Conservation (phyloP, 2,888 invertebrate species). For the Fragum whitleyi region DNA sequence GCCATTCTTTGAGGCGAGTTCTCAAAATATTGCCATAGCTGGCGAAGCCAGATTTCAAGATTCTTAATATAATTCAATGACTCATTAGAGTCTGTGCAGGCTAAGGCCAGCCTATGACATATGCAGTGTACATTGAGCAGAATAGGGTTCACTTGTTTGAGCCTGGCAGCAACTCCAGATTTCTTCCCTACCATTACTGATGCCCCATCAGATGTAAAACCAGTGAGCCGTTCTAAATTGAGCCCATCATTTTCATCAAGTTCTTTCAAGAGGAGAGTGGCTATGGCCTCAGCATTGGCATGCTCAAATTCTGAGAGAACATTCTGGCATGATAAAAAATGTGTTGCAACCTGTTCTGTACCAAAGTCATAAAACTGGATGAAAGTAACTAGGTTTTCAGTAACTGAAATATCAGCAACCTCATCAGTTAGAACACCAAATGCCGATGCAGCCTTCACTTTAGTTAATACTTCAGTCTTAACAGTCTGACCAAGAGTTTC, state of each 20-base stretch:
- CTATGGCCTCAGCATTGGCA: constrained; percentile 47
- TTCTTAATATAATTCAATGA: constrained; percentile 47
- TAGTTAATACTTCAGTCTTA: constrained; percentile 35
- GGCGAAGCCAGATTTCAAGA: constrained; percentile 46
- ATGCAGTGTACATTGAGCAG: no score
- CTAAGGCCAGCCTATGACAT: no score
- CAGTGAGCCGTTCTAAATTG: constrained; percentile 19
- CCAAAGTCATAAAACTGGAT: constrained; percentile 33
- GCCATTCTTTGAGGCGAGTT: constrained; percentile 58
- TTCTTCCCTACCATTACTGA: constrained; percentile 46
- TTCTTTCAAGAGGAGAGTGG: not conserved
- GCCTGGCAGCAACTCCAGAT: no score
- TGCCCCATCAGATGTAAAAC: constrained; percentile 51
- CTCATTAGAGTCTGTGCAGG: no score
- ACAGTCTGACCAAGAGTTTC: constrained; percentile 31
- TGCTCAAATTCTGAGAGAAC: constrained; percentile 26
- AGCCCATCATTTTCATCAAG: not conserved
- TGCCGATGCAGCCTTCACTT: constrained; percentile 40
- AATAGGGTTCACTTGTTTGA: no score
- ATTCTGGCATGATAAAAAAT: constrained; percentile 38
- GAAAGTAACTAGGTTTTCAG: no score
- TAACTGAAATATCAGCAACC: no score
- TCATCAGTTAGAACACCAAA: no score
- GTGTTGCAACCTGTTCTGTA: constrained; percentile 31
- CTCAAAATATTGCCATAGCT: constrained; percentile 58